Percentiles rank a stretch among this genome's conserved stretches.
These are phyloP conservation scores for Lithophane socia DNA, from an alignment of 2,888 invertebrate species.

Conservation along the genomic window DNA sequence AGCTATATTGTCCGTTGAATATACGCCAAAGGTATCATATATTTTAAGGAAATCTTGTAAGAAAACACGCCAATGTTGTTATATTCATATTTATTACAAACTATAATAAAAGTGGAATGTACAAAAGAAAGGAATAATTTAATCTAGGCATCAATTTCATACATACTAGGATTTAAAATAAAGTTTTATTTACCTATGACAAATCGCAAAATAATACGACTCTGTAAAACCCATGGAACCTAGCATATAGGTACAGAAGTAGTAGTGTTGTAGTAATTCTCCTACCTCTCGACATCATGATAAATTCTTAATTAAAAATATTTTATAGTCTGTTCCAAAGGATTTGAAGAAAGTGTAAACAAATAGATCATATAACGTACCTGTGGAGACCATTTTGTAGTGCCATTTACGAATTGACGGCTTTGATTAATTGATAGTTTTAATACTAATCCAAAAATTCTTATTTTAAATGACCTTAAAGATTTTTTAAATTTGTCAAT, in stretches of 20 bases:
- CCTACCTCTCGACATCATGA: background rate
- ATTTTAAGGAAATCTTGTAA: background rate
- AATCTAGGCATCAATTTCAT: conserved; percentile 32
- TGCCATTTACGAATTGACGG: background rate
- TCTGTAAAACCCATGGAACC: background rate
- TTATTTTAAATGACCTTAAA: no score
- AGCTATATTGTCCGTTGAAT: background rate
- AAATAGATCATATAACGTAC: background rate
- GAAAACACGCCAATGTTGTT: background rate
- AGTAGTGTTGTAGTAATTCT: background rate
- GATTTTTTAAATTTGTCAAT: no score
- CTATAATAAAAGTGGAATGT: conserved; percentile 58
- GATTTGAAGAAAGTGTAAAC: background rate
- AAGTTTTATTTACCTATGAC: background rate
- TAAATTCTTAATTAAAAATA: background rate
- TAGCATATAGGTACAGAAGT: background rate
- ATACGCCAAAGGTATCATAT: background rate
- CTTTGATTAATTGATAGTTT: no score
- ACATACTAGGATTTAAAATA: conserved; percentile 4
- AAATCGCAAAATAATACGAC: conserved; percentile 1
- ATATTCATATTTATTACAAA: conserved; percentile 53
- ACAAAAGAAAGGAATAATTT: conserved; percentile 64
- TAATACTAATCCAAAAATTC: background rate
- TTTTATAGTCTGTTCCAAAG: background rate
- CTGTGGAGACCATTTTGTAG: background rate